Conservation (phyloP, 2,888 invertebrate species). For the Phasia obesa region DNA sequence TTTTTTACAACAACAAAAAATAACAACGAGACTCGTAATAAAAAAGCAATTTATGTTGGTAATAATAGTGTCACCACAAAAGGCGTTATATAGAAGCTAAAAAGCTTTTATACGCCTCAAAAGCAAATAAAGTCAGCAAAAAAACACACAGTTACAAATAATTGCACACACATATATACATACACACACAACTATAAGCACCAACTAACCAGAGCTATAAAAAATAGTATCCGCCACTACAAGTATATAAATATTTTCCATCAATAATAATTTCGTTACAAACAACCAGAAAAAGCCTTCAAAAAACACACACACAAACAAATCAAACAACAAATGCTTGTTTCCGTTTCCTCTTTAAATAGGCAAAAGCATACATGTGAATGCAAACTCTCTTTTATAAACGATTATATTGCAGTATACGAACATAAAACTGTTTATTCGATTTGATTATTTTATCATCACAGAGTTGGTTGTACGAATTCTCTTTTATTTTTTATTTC, state of each 20-base stretch:
- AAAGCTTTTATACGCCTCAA: conserved; percentile 48
- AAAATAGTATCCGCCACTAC: conserved; percentile 2
- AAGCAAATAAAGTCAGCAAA: conserved; percentile 16
- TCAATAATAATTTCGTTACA: conserved; percentile 28
- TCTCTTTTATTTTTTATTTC: too few species aligned
- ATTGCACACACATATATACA: not conserved
- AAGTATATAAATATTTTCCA: too few species aligned
- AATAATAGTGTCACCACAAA: conserved; percentile 50
- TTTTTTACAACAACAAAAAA: not conserved
- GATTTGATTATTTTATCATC: too few species aligned
- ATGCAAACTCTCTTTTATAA: too few species aligned
- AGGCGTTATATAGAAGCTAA: conserved; percentile 33
- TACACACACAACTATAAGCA: not conserved
- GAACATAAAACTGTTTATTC: too few species aligned
- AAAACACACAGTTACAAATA: not conserved
- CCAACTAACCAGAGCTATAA: conserved; percentile 13
- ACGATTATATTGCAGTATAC: too few species aligned
- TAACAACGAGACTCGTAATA: conserved; percentile 15
- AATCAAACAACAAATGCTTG: conserved; percentile 50
- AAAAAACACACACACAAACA: conserved; percentile 54
- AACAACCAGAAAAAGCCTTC: not conserved
- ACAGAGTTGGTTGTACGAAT: too few species aligned
- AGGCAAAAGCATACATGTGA: too few species aligned
- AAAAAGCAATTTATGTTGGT: conserved; percentile 32
- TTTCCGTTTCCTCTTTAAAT: conserved; percentile 40